Base-by-base conservation (phyloP, 2,888 invertebrate genomes). In the Ormyrus pomaceus region DNA sequence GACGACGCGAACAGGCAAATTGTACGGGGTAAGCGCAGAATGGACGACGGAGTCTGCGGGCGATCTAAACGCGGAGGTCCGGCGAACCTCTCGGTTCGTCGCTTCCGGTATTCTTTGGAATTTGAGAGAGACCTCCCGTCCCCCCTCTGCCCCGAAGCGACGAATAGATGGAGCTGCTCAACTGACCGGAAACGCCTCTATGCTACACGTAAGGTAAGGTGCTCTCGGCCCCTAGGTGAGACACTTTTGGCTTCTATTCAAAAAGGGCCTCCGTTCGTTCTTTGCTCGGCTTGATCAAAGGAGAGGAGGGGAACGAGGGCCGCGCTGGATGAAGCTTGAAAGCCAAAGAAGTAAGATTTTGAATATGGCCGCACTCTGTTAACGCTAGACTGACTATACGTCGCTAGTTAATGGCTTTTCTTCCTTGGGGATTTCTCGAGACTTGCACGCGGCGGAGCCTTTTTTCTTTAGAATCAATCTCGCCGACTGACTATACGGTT, bases 181-280 rank as follows among this genome's bases (percentile, higher is more conserved):
- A 86, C 87, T 87, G 87, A 87, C 88, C 88, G 86, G 87, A 89
- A 88, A 88, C 84, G 85, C 82, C 81, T 83, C 79, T 83, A 83
- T 81, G 76, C 70, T 19, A 19, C 19, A 19, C 19, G 19, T 19
- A 19, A 19, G 8, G 7, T 56, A 68, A 72, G 19, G 62, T 56
- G 62, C 45, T 62, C 68, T 74, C 58, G 59, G 11, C 55, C 50
- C n/a, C 10, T 5, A 7, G 13, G 45, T 59, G n/a, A 45, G 55
- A 61, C 76, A 68, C 61, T 69, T 61, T 61, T 55, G 61, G 58
- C 48, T 55, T 53, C 53, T 69, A 59, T 76, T 76, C 68, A 68
- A 76, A 76, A 61, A 61, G 59, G 19, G 9, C 9, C 10, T 55
- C 48, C 55, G n/a, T n/a, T n/a, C 64, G 13, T 70, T 81, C 59